Evolutionary conservation across 1,140 invertebrate genomes (phyloP).

Genomic region (Oryzaephilus surinamensis): DNA sequence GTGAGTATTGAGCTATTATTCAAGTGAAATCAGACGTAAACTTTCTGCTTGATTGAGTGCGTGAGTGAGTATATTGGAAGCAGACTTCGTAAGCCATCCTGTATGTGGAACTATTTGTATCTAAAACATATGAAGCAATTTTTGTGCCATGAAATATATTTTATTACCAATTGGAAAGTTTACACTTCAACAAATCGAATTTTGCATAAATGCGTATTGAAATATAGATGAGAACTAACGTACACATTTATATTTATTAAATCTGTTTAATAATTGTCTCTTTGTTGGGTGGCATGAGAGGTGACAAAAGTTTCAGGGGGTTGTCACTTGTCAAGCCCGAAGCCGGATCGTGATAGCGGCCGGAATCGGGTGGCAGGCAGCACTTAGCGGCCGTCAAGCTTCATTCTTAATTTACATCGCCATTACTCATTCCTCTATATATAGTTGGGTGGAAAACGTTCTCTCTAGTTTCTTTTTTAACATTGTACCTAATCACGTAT

Average conservation of each 20-base stretch:
- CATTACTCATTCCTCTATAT: constrained; percentile 21
- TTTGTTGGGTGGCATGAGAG: not conserved
- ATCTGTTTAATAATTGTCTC: not conserved
- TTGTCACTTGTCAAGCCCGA: constrained; percentile 23
- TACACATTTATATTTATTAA: no score
- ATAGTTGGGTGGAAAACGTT: no score
- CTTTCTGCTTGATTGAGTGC: constrained; percentile 28
- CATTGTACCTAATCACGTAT: constrained; percentile 19
- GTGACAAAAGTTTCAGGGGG: constrained; percentile 15
- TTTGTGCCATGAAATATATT: constrained; percentile 12
- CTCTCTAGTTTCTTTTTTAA: no score
- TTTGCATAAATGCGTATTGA: no score
- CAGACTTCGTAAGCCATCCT: constrained; percentile 8
- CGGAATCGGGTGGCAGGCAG: constrained; percentile 16
- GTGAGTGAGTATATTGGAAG: constrained; percentile 22
- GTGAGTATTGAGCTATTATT: constrained; percentile 30
- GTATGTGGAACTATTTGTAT: constrained; percentile 10
- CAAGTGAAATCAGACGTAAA: constrained; percentile 32
- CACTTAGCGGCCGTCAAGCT: constrained; percentile 21
- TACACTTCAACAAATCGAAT: constrained; percentile 19
- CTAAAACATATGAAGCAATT: constrained; percentile 10
- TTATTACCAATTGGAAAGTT: constrained; percentile 13
- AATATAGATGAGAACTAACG: no score
- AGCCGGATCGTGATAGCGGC: constrained; percentile 13
- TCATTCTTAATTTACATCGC: constrained; percentile 26